These are phyloP conservation scores for Myrmecobius fasciatus DNA, from an alignment of 2,113 vertebrate genomes.

Conservation along the genomic window DNA sequence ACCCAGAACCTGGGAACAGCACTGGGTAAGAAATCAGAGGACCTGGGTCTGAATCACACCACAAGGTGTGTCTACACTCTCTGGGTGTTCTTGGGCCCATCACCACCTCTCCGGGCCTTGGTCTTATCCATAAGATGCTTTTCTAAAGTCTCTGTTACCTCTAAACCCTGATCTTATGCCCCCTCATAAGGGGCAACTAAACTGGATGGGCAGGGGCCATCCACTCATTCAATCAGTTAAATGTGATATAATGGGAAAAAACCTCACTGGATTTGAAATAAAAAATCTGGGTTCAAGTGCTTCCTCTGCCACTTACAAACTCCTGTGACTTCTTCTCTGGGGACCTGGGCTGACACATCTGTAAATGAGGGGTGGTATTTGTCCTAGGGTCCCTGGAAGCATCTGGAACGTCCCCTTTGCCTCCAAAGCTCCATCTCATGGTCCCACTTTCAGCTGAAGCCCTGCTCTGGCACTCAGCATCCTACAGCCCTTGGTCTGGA, in stretches of 20 bases:
- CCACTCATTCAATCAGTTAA: neutral
- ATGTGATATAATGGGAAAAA: neutral
- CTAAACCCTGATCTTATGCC: neutral
- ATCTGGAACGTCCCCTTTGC: too few relatives aligned
- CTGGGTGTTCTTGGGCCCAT: neutral
- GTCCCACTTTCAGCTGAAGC: too few relatives aligned
- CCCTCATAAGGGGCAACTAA: neutral
- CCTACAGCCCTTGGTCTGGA: too few relatives aligned
- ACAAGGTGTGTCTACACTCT: neutral
- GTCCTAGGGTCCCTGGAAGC: neutral
- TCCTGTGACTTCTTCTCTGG: neutral
- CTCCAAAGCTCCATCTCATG: too few relatives aligned
- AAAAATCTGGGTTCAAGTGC: neutral
- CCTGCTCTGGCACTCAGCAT: too few relatives aligned
- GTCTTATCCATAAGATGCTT: neutral
- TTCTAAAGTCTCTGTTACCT: neutral
- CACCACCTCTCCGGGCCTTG: neutral
- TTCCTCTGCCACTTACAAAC: neutral
- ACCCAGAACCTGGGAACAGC: neutral
- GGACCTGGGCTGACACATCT: neutral
- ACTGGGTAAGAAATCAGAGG: neutral
- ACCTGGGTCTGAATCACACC: neutral
- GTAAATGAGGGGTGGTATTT: neutral
- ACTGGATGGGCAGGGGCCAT: too few relatives aligned
- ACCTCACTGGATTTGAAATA: neutral